These are phyloP conservation scores for Ambastaia sidthimunki DNA, from an alignment of 2,797 vertebrate species.

Conservation along the genomic window DNA sequence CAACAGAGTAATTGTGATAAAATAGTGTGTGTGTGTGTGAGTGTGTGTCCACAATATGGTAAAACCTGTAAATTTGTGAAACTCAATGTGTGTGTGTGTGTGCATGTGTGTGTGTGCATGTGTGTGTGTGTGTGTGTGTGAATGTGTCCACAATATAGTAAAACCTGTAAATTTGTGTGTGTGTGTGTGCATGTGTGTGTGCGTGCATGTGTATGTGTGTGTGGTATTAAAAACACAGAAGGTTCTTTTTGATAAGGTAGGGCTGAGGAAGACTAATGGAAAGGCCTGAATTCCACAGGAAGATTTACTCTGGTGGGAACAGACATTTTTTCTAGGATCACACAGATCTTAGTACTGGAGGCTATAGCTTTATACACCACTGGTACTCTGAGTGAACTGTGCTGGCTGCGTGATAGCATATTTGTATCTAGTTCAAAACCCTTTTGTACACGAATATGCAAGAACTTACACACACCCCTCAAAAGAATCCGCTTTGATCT, in stretches of 20 bases:
- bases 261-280: slow-evolving; percentile 10
- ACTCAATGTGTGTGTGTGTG: neutral
- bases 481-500: slow-evolving; percentile 30
- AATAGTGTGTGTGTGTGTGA: neutral
- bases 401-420: slow-evolving; percentile 11
- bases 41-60: too few relatives aligned
- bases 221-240: neutral
- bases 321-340: slow-evolving; percentile 21
- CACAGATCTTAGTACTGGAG: neutral
- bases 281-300: slow-evolving; percentile 26
- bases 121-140: neutral
- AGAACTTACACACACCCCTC: neutral
- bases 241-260: slow-evolving; percentile 13
- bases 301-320: slow-evolving; percentile 44
- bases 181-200: neutral
- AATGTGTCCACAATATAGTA: too few relatives aligned
- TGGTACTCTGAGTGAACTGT: slow-evolving; percentile 26
- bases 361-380: neutral
- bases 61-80: too few relatives aligned
- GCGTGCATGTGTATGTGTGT: neutral
- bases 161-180: too few relatives aligned
- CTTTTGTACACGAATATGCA: neutral
- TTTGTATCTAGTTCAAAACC: slow-evolving; percentile 22
- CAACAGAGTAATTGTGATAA: slow-evolving; percentile 11
- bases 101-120: too few relatives aligned